phyloP scores from a whole-genome alignment of 2,888 invertebrate genomes.

The Eupsilia transversa region DNA sequence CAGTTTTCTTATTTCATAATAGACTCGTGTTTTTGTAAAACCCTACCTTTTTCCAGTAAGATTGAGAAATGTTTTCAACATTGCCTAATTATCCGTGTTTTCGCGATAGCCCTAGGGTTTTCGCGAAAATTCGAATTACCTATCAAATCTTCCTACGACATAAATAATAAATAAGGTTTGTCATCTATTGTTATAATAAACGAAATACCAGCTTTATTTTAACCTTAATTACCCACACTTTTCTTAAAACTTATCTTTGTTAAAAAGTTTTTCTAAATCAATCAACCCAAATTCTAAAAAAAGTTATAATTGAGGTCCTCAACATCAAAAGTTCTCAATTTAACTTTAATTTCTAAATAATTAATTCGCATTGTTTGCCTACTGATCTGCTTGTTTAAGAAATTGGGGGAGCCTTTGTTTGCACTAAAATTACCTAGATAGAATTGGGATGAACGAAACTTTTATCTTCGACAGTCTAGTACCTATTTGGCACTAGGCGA shows the following conservation, averaged over 20 bases:
- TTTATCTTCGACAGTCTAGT: conserved; percentile 49
- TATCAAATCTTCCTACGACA: no score
- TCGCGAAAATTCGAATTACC: no score
- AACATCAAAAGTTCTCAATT: conserved; percentile 36
- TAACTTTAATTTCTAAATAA: conserved; percentile 54
- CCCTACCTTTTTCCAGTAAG: no score
- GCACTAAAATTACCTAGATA: conserved; percentile 31
- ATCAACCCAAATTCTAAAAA: conserved; percentile 19
- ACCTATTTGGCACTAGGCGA: conserved; percentile 29
- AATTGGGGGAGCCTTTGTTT: conserved; percentile 44
- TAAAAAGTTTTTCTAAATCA: conserved; percentile 17
- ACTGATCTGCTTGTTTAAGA: conserved; percentile 38
- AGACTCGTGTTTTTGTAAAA: no score
- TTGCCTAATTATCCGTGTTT: no score
- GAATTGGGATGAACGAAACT: conserved; percentile 39
- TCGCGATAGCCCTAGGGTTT: no score
- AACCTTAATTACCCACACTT: conserved; percentile 3
- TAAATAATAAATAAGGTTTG: no score
- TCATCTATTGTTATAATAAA: no score
- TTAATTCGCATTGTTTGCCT: conserved; percentile 40
- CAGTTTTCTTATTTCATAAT: no score
- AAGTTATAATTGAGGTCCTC: background rate
- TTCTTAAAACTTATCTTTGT: conserved; percentile 4
- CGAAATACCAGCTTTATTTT: no score
- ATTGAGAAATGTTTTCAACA: no score